Evolutionary conservation across 23 tunicate genomes (phyloP), one percentile per base, ranked within the genome.

Genomic region (Clavelina lepadiformis): DNA sequence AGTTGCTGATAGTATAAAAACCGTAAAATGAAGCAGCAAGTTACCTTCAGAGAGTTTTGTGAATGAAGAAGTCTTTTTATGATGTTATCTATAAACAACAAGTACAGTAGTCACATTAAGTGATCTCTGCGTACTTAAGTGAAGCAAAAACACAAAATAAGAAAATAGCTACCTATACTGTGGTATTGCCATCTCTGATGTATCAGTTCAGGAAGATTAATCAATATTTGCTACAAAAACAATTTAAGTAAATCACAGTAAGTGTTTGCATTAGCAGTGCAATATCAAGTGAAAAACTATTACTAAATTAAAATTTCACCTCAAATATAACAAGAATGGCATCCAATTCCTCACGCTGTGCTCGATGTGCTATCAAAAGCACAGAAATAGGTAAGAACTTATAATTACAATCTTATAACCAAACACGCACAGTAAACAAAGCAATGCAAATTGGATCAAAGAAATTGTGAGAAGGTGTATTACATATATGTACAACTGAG

Each of bases 181-280:
- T 91, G 85, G 52, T 91, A 91, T 47, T 91, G 98, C 98, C 98
- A 91, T 45, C 91, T 61, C 46, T 71, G 57, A 51, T 76, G 83
- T 19, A 91, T 69, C 65, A 81, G 46, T 19, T 82, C 91, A 4
- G 98, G 98, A 7, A 91, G 72, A 51, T 68, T 71, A 21, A 74
- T 51, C 2, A 88, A 60, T 3, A 88, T 88, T 62, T 74, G 85
- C 96, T 88, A 65, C 23, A 61, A 79, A 71, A 58, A 61, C 35
- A 20, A 3, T 37, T 13, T 5, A 15, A 4, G 28, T 21, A 24
- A 21, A 13, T 46, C 8, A 7, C 11, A 29, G 7, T 28, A 61
- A 29, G 29, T 54, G 8, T 54, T 7, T n/a, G 26, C 60, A 11
- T 11, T 54, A 11, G 15, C n/a, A 54, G 60, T 11, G 8, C 60